Conservation (phyloP, 1,140 invertebrate genomes). For the Epicauta chinensis region DNA sequence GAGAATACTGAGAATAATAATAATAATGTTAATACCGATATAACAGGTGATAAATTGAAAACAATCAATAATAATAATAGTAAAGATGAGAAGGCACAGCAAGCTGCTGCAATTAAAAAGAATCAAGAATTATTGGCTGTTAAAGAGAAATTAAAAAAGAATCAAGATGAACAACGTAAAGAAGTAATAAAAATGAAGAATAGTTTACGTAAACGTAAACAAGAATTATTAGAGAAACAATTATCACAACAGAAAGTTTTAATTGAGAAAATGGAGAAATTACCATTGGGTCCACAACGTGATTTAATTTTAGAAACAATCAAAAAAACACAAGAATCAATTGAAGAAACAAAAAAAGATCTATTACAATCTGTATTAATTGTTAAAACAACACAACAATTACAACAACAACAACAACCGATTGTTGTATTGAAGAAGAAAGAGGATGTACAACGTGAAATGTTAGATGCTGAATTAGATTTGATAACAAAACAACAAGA, state of each 20-base stretch:
- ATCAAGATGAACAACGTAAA: slow-evolving; percentile 59
- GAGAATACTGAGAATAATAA: slow-evolving; percentile 29
- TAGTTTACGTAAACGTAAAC: slow-evolving; percentile 69
- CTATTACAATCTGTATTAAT: slow-evolving; percentile 36
- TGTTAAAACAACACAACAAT: slow-evolving; percentile 15
- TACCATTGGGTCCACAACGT: slow-evolving; percentile 54
- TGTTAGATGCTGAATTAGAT: slow-evolving; percentile 83
- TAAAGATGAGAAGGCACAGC: slow-evolving; percentile 43
- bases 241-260: slow-evolving; percentile 68
- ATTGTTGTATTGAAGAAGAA: slow-evolving; percentile 40
- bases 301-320: slow-evolving; percentile 64
- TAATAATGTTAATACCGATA: slow-evolving; percentile 21
- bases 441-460: slow-evolving; percentile 55
- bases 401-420: too few species aligned
- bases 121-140: slow-evolving; percentile 55
- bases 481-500: slow-evolving; percentile 76
- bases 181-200: slow-evolving; percentile 65
- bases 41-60: slow-evolving; percentile 27
- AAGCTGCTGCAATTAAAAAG: slow-evolving; percentile 54
- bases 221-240: slow-evolving; percentile 72
- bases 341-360: slow-evolving; percentile 69
- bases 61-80: slow-evolving; percentile 23
- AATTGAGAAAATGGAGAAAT: slow-evolving; percentile 66
- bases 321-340: slow-evolving; percentile 66
- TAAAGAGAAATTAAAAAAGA: slow-evolving; percentile 57